Evolutionary conservation across 2,888 invertebrate genomes (phyloP).

Genomic region (Aromia moschata): DNA sequence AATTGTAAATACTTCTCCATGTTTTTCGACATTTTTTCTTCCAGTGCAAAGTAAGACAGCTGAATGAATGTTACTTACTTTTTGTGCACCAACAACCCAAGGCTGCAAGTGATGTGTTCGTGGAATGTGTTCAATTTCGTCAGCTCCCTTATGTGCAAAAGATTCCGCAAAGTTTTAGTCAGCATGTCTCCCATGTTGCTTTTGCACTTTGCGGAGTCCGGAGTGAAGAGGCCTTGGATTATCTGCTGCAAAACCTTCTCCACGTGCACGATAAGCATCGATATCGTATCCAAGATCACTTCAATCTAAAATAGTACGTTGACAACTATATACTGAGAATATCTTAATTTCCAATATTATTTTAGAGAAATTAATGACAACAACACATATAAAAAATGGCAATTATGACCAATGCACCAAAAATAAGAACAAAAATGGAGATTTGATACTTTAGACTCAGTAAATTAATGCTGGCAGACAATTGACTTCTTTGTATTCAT

Average conservation of each 20-base stretch:
- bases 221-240: conserved; percentile 62
- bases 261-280: conserved; percentile 68
- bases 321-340: too few relatives aligned
- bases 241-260: conserved; percentile 71
- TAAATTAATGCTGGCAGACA: too few relatives aligned
- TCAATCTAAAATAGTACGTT: conserved; percentile 66
- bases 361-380: too few relatives aligned
- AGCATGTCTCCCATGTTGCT: conserved; percentile 52
- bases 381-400: too few relatives aligned
- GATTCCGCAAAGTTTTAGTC: conserved; percentile 54
- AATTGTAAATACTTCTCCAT: too few relatives aligned
- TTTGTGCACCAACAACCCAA: conserved; percentile 66
- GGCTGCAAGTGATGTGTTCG: conserved; percentile 66
- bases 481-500: too few relatives aligned
- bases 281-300: conserved; percentile 68
- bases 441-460: too few relatives aligned
- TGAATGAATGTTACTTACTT: conserved; percentile 61
- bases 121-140: conserved; percentile 67
- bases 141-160: conserved; percentile 67
- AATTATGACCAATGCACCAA: too few relatives aligned
- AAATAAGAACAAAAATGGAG: too few relatives aligned
- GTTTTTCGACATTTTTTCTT: too few relatives aligned
- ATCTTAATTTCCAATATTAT: too few relatives aligned
- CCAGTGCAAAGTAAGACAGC: too few relatives aligned
- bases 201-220: conserved; percentile 47